Evolutionary conservation across 2,113 vertebrate species (phyloP).

Genomic region (Megaptera novaeangliae): DNA sequence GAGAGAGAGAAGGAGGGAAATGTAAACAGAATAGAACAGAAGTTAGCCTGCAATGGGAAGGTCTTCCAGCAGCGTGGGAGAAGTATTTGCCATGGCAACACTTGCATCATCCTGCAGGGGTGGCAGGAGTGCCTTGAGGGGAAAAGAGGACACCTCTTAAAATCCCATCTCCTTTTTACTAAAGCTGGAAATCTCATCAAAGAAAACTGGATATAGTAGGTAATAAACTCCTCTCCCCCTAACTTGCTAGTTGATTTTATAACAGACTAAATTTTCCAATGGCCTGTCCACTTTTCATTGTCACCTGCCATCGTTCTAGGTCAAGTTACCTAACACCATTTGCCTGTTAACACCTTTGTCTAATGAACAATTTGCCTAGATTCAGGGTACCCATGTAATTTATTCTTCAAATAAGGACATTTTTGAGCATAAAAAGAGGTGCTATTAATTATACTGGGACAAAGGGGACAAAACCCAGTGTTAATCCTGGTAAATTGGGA

Average conservation of each 20-base stretch:
- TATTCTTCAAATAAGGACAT: not conserved
- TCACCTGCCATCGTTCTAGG: not conserved
- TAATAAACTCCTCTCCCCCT: not conserved
- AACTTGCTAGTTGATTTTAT: not conserved
- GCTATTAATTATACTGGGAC: not conserved
- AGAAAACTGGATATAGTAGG: not conserved
- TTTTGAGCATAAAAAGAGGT: not conserved
- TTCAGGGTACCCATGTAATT: not conserved
- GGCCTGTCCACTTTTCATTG: not conserved
- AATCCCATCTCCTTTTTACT: not conserved
- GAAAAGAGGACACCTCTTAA: constrained; percentile 57
- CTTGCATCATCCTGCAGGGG: constrained; percentile 59
- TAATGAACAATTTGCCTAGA: constrained; percentile 2
- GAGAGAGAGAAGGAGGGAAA: not conserved
- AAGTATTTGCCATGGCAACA: constrained; percentile 76
- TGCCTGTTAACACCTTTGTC: not conserved
- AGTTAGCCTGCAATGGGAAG: constrained; percentile 64
- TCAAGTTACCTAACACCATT: not conserved
- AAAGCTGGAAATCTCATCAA: constrained; percentile 22
- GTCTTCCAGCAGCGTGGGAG: constrained; percentile 67
- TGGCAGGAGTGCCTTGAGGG: constrained; percentile 59
- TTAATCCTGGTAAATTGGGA: not conserved
- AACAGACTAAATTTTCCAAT: not conserved
- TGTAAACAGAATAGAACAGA: constrained; percentile 52
- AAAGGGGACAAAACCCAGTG: not conserved